Evolutionary conservation across 2,888 invertebrate genomes (phyloP).

Genomic region (Athalia circularis): DNA sequence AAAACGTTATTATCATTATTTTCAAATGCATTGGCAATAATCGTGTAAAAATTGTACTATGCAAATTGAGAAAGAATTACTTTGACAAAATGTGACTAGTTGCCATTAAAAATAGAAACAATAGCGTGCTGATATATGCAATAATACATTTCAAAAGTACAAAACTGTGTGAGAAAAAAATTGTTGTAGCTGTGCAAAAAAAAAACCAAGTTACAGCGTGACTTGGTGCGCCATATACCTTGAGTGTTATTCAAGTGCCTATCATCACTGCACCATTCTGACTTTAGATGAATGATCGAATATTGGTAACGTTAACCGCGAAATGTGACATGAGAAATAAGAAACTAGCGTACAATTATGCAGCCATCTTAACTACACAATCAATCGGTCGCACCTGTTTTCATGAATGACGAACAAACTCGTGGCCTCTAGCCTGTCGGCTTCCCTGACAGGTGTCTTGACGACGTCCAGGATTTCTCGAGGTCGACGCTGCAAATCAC

Average conservation of each 20-base stretch:
- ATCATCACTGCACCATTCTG: neutral
- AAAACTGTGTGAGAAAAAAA: neutral
- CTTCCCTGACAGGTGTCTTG: slow-evolving; percentile 51
- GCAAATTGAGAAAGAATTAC: no score
- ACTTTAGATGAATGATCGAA: neutral
- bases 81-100: no score
- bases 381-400: slow-evolving; percentile 65
- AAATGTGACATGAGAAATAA: slow-evolving; percentile 19
- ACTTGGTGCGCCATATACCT: neutral
- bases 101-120: no score
- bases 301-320: neutral
- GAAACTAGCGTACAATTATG: slow-evolving; percentile 41
- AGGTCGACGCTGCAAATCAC: slow-evolving; percentile 56
- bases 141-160: no score
- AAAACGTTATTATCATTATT: no score
- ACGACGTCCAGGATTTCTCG: slow-evolving; percentile 55
- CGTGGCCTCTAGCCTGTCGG: slow-evolving; percentile 55
- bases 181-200: no score
- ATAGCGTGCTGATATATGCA: no score
- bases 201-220: neutral
- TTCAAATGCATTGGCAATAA: no score
- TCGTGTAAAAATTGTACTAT: no score
- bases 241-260: neutral
- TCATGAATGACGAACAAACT: slow-evolving; percentile 68
- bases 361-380: slow-evolving; percentile 46